These are phyloP conservation scores for Ormyrus pomaceus DNA, from an alignment of 2,888 invertebrate species.

Conservation along the genomic window DNA sequence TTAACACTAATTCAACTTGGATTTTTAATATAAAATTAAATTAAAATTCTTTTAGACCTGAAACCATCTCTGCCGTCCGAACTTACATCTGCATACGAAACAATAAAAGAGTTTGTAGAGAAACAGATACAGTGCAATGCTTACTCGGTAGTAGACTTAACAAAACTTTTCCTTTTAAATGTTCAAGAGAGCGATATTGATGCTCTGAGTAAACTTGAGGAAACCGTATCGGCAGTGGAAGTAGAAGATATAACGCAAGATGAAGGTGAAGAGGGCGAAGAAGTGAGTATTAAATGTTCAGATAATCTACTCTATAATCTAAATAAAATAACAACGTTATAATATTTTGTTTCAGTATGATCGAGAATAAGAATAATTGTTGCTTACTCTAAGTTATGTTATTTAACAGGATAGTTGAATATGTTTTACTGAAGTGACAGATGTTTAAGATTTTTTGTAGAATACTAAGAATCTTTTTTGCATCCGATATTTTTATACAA, in stretches of 20 bases:
- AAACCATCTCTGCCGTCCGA: constrained; percentile 73
- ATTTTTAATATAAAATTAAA: constrained; percentile 50
- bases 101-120: constrained; percentile 82
- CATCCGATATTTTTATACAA: constrained; percentile 45
- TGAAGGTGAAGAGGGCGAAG: constrained; percentile 33
- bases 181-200: constrained; percentile 52
- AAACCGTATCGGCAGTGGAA: constrained; percentile 8
- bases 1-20: constrained; percentile 24
- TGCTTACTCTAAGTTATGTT: constrained; percentile 38
- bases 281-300: background rate
- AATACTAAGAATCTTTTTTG: constrained; percentile 4
- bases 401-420: constrained; percentile 21
- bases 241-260: constrained; percentile 48
- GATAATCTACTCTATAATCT: background rate
- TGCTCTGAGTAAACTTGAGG: constrained; percentile 24
- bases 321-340: background rate
- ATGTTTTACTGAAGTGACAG: constrained; percentile 27
- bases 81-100: constrained; percentile 77
- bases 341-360: constrained; percentile 37
- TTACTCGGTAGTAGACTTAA: constrained; percentile 82
- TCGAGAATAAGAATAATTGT: constrained; percentile 18
- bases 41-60: constrained; percentile 58
- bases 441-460: constrained; percentile 28
- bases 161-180: constrained; percentile 76
- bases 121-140: constrained; percentile 82